Evolutionary conservation across 37 sponge, comb jelly and placozoan species (phyloP), one percentile per base, ranked within the genome.

Genomic region (Petrosia ficiformis): DNA sequence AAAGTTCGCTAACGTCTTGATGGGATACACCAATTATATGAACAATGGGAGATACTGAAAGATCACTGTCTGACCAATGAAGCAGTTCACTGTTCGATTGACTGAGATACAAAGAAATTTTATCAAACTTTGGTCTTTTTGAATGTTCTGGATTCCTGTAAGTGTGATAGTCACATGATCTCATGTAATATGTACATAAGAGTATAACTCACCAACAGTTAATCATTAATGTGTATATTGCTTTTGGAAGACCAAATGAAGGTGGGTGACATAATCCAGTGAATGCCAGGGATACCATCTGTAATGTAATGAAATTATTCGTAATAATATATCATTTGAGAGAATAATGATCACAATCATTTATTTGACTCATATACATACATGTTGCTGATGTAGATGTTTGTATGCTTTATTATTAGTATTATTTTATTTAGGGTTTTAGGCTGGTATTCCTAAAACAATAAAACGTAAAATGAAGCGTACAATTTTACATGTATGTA

Each of bases 101-200:
- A 73, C 74, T 79, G 3, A 84, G 73, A 66, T 84, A 84, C 56
- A 64, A 32, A 21, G 71, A 72, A 26, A 84, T 77, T 40, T 77
- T 73, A 44, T 71, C 78, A 66, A 87, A 87, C 25, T 70, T 72
- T 1, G 88, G 88, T 34, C 88, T 71, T 29, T 59, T 54, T 3
- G 33, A 40, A 28, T 71, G 73, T 2, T 77, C 72, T 41, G 88
- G 88, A 39, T 87, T 81, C 88, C 88, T 87, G 68, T 61, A 30
- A 67, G 22, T 61, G 63, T 22, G 26, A n/a, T n/a, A 61, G 63
- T 61, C 28, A 61, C 5, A 48, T 10, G 10, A 48, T 48, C 10
- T 11, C 28, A 61, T 26, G 25, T n/a, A 22, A 26, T 24, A 11
- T 61, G 11, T n/a, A 29, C n/a, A 29, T 61, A 61, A 22, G 52